phyloP scores from a whole-genome alignment of 2,888 invertebrate species.

The Hirtodrosophila duncani region DNA sequence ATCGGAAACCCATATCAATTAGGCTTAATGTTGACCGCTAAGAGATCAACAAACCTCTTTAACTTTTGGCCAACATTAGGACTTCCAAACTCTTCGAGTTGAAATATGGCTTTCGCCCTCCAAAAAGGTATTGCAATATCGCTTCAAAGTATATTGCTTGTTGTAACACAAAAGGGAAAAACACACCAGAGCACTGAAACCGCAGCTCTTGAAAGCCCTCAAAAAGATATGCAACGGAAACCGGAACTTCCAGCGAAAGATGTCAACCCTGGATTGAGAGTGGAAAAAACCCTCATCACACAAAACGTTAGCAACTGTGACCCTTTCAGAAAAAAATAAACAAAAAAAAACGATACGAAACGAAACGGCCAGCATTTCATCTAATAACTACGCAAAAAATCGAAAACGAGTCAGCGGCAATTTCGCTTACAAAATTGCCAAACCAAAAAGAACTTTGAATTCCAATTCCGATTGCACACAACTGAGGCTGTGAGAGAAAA shows the following conservation, averaged over 20 bases:
- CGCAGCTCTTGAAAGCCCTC: constrained; percentile 38
- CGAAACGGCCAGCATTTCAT: constrained; percentile 50
- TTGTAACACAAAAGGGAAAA: constrained; percentile 7
- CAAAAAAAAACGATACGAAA: constrained; percentile 21
- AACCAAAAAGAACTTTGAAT: constrained; percentile 71
- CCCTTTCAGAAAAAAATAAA: constrained; percentile 25
- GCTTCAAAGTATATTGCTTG: not conserved
- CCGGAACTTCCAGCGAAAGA: constrained; percentile 69
- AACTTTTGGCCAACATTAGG: no score
- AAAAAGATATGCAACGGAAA: constrained; percentile 69
- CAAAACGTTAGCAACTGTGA: constrained; percentile 57
- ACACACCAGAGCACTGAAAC: constrained; percentile 7
- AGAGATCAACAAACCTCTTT: no score
- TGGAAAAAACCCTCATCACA: constrained; percentile 57
- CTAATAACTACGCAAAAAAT: constrained; percentile 62
- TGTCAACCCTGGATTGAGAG: constrained; percentile 50
- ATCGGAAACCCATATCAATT: no score
- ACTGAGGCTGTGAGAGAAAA: constrained; percentile 12
- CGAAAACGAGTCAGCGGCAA: constrained; percentile 68
- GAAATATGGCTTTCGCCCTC: no score
- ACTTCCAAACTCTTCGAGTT: no score
- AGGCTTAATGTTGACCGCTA: no score
- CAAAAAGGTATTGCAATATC: no score
- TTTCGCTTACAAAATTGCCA: constrained; percentile 71
- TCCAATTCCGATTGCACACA: constrained; percentile 57